Evolutionary conservation across 2,888 invertebrate genomes (phyloP).

Genomic region (Sarcophaga rosellei): DNA sequence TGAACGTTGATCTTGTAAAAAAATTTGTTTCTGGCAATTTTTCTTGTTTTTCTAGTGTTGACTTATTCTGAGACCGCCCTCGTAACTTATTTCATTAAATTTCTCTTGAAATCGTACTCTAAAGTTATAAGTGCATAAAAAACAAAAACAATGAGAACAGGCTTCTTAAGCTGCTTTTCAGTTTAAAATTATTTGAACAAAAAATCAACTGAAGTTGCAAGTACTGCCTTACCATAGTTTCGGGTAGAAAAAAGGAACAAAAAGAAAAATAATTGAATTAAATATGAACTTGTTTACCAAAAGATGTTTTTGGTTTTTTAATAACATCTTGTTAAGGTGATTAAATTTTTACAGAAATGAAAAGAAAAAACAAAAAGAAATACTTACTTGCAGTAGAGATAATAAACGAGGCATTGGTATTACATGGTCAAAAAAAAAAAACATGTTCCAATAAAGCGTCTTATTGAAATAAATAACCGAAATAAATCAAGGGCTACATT

Average conservation of each 20-base stretch:
- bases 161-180: conserved; percentile 2
- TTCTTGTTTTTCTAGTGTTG: too few relatives aligned
- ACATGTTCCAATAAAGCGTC: conserved; percentile 2
- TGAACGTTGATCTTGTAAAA: too few relatives aligned
- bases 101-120: too few relatives aligned
- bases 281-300: neutral
- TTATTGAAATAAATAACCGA: conserved; percentile 28
- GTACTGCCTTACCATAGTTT: neutral
- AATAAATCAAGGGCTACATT: neutral
- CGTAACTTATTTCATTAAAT: too few relatives aligned
- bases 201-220: too few relatives aligned
- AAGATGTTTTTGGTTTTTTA: conserved; percentile 7
- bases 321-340: conserved; percentile 9
- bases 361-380: neutral
- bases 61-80: too few relatives aligned
- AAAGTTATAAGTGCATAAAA: too few relatives aligned
- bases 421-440: too few relatives aligned
- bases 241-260: neutral
- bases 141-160: neutral
- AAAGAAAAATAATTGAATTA: neutral
- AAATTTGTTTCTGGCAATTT: too few relatives aligned
- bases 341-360: conserved; percentile 4
- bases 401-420: too few relatives aligned
- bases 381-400: too few relatives aligned
- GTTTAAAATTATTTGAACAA: neutral